Conservation (phyloP, 2,888 invertebrate species). For the Crossocerus cetratus region DNA sequence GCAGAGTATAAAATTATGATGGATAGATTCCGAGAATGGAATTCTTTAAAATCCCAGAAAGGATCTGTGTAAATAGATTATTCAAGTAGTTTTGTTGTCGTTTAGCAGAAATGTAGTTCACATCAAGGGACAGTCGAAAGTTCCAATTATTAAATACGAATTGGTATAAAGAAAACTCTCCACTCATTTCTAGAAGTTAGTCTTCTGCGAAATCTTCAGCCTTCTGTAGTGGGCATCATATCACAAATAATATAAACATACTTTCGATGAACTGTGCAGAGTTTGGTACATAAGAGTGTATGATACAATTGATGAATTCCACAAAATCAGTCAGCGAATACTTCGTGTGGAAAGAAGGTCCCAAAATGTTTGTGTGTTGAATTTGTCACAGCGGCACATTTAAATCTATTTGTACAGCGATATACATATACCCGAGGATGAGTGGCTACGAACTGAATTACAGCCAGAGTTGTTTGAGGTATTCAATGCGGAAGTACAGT, state of each 20-base stretch:
- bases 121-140: not conserved
- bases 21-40: not conserved
- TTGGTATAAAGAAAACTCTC: too few relatives aligned
- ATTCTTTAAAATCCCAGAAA: too few relatives aligned
- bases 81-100: too few relatives aligned
- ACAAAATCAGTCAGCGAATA: constrained; percentile 17
- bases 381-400: constrained; percentile 5
- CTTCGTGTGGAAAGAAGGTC: constrained; percentile 14
- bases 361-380: constrained; percentile 21
- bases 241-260: constrained; percentile 14
- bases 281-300: not conserved
- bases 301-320: constrained; percentile 11
- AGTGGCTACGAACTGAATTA: constrained; percentile 16
- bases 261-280: constrained; percentile 43
- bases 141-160: not conserved
- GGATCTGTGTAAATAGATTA: too few relatives aligned
- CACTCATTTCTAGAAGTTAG: too few relatives aligned
- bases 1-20: constrained; percentile 16
- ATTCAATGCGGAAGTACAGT: constrained; percentile 35
- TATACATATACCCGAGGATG: not conserved
- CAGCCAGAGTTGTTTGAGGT: constrained; percentile 43
- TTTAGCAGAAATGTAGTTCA: too few relatives aligned
- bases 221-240: too few relatives aligned
- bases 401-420: constrained; percentile 5
- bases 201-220: too few relatives aligned